phyloP scores from a whole-genome alignment of 2,113 vertebrate genomes.

The Oncorhynchus keta region DNA sequence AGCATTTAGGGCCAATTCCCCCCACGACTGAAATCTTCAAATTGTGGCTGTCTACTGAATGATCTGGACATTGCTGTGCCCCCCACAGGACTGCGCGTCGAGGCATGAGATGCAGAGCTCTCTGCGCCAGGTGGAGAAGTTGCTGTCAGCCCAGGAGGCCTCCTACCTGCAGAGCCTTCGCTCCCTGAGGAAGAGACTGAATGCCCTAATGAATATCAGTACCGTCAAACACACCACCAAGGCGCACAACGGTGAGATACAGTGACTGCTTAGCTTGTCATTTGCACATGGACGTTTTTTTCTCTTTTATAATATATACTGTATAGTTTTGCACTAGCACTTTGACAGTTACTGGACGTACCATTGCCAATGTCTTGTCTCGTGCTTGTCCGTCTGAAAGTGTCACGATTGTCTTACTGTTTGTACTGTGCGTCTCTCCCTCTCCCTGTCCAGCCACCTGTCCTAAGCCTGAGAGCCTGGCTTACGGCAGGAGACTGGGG shows the following conservation, averaged over 20 bases:
- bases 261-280: too few species aligned
- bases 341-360: neutral
- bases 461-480: slow-evolving; percentile 59
- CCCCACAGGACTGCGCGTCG: slow-evolving; percentile 72
- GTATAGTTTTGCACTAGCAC: too few species aligned
- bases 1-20: too few species aligned
- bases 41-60: too few species aligned
- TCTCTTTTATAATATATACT: neutral
- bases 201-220: slow-evolving; percentile 68
- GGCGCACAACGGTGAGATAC: slow-evolving; percentile 40
- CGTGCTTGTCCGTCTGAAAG: too few species aligned
- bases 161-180: slow-evolving; percentile 68
- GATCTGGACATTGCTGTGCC: too few species aligned
- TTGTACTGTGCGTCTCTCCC: neutral
- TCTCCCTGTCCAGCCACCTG: slow-evolving; percentile 68
- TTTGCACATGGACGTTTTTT: too few species aligned
- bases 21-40: too few species aligned
- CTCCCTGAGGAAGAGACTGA: slow-evolving; percentile 75
- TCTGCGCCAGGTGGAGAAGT: slow-evolving; percentile 79
- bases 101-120: slow-evolving; percentile 62
- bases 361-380: neutral
- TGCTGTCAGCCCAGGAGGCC: slow-evolving; percentile 75
- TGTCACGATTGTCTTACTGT: neutral
- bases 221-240: slow-evolving; percentile 24
- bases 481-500: slow-evolving; percentile 78